Conservation (phyloP, 2,888 invertebrate genomes). For the Thereva unica region DNA sequence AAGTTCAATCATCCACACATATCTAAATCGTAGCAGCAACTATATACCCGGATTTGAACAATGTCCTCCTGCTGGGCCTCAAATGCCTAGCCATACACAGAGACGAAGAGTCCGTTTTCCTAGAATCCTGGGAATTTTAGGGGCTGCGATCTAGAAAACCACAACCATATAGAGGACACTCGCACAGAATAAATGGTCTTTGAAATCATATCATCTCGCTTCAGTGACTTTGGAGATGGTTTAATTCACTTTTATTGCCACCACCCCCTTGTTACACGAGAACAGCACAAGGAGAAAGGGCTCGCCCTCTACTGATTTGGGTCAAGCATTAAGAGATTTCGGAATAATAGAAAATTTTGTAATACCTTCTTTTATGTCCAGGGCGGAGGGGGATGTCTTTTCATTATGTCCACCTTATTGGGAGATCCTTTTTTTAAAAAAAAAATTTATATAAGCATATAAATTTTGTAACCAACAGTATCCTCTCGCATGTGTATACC, state of each 20-base stretch:
- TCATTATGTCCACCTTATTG: conserved; percentile 24
- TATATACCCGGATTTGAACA: conserved; percentile 35
- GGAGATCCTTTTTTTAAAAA: background rate
- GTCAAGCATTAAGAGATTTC: conserved; percentile 33
- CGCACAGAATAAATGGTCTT: conserved; percentile 38
- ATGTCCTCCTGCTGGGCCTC: conserved; percentile 18
- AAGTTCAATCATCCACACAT: conserved; percentile 39
- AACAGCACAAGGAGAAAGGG: background rate
- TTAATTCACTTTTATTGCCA: conserved; percentile 40
- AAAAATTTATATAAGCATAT: background rate
- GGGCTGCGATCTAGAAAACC: conserved; percentile 3
- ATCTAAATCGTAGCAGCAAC: conserved; percentile 32
- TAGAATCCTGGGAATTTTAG: too few relatives aligned
- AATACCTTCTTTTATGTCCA: conserved; percentile 27
- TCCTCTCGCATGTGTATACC: background rate
- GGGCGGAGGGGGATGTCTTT: conserved; percentile 15
- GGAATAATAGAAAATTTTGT: conserved; percentile 34
- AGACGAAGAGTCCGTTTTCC: background rate
- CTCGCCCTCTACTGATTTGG: conserved; percentile 34
- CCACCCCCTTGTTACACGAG: conserved; percentile 34
- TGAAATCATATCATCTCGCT: conserved; percentile 40
- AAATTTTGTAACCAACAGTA: conserved; percentile 9
- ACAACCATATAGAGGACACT: conserved; percentile 35
- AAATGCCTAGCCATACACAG: background rate
- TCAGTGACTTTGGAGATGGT: conserved; percentile 39